These are phyloP conservation scores for Lissonota sp. DNA, from an alignment of 2,888 invertebrate genomes.

Conservation along the genomic window DNA sequence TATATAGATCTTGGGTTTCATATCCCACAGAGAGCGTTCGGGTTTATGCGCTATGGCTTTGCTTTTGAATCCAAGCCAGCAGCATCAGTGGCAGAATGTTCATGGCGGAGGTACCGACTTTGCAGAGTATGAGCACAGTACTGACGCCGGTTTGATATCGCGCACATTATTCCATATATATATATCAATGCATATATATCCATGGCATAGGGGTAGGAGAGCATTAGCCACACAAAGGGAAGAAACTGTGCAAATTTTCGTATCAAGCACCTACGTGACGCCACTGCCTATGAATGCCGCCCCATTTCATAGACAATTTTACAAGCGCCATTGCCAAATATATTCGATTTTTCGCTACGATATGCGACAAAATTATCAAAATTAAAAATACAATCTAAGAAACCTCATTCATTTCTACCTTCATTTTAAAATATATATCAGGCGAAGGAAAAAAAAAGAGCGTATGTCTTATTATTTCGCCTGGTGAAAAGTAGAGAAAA, in stretches of 20 bases:
- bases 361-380: too few species aligned
- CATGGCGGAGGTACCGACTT: conserved; percentile 8
- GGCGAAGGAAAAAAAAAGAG: conserved; percentile 2
- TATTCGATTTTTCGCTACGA: too few species aligned
- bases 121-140: conserved; percentile 8
- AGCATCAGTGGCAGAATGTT: conserved; percentile 17
- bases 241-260: neutral
- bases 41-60: conserved; percentile 19
- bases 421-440: neutral
- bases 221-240: too few species aligned
- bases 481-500: neutral
- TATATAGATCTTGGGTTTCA: conserved; percentile 18
- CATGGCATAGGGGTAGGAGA: neutral
- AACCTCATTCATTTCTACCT: too few species aligned
- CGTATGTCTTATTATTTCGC: conserved; percentile 14
- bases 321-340: too few species aligned
- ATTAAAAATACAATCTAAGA: too few species aligned
- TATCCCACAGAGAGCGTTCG: conserved; percentile 31
- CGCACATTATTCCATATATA: neutral
- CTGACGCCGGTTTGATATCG: conserved; percentile 39
- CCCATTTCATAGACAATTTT: too few species aligned
- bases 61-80: conserved; percentile 51
- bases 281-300: too few species aligned
- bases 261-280: neutral
- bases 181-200: conserved; percentile 1